Base-by-base conservation (phyloP, 1,140 invertebrate species). In the Drosophila sulfurigaster region DNA sequence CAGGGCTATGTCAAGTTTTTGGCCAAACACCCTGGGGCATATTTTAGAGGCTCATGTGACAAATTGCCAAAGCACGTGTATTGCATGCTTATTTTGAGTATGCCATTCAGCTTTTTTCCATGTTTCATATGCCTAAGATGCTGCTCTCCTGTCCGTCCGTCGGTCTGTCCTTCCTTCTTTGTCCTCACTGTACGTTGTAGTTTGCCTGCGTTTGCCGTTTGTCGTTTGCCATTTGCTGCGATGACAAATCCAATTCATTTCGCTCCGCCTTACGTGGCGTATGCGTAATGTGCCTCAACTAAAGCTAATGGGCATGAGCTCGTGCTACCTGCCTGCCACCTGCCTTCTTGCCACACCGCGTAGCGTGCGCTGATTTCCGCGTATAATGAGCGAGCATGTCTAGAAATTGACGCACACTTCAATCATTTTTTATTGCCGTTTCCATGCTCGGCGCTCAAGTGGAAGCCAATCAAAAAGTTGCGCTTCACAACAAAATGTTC, bases 41-140 rank as follows among this genome's bases (percentile, higher is more conserved):
- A 91, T 91, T 91, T 91, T 91, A 80, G 81, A 91, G 89, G 90
- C 89, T 91, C 89, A 91, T 91, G 89, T 91, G 89, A 91, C 89
- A 91, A 91, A 91, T 91, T 91, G 89, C 76, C 69, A 25, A 70
- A 75, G 85, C 89, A 91, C 89, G 89, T 91, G 89, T 82, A 82
- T 78, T 75, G 89, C 89, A 91, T 91, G 86, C 86, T 86, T 79
- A 88, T 82, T 82, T 71, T 25, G 41, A 46, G 30, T 68, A 70
- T 70, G 66, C 59, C 76, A 41, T 30, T 69, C 32, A 45, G 49
- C 5, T 54, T 64, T 62, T 54, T 54, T 41, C 52, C 56, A 66
- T 48, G 51, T 32, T 67, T 66, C 59, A 64, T 81, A 57, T 13
- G 32, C 52, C 62, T 65, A 15, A 54, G 43, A 63, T 68, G 13